phyloP scores from a whole-genome alignment of 1,140 invertebrate species.

The Drosophila repletoides region DNA sequence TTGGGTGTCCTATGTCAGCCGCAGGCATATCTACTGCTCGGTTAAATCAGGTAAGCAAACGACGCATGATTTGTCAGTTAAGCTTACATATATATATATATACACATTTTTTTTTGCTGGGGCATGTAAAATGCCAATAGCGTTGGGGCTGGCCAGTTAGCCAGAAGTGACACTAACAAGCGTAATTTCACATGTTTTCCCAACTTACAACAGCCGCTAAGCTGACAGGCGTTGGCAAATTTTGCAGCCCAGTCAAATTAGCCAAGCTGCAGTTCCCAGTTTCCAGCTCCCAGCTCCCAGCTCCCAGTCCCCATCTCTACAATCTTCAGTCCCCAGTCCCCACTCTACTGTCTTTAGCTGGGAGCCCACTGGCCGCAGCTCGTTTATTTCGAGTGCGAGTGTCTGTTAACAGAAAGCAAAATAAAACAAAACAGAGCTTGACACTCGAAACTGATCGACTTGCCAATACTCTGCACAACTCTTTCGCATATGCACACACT shows the following conservation, averaged over 20 bases:
- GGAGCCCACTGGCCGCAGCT: background rate
- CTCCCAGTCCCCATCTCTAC: background rate
- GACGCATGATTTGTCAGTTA: constrained; percentile 17
- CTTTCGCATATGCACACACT: too few species aligned
- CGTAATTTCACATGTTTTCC: constrained; percentile 77
- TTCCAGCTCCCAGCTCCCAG: background rate
- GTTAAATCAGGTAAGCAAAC: constrained; percentile 95
- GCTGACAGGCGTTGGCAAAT: constrained; percentile 81
- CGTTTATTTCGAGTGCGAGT: constrained; percentile 11
- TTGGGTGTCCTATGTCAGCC: constrained; percentile 98
- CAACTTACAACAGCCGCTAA: constrained; percentile 57
- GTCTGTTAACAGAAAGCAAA: constrained; percentile 18
- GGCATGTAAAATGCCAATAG: constrained; percentile 19
- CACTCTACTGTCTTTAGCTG: too few species aligned
- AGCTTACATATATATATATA: background rate
- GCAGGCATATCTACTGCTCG: constrained; percentile 97
- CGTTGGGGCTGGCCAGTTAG: constrained; percentile 50
- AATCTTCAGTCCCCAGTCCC: too few species aligned
- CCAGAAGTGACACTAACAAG: constrained; percentile 81
- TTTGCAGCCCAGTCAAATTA: constrained; percentile 62
- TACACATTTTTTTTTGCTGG: background rate
- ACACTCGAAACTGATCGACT: too few species aligned
- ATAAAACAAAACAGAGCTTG: background rate
- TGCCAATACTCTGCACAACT: too few species aligned
- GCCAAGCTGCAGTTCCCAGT: constrained; percentile 58